Percentiles rank a stretch among this genome's conserved stretches.
Conservation (phyloP, 2,888 invertebrate species). For the Cactoblastis cactorum region DNA sequence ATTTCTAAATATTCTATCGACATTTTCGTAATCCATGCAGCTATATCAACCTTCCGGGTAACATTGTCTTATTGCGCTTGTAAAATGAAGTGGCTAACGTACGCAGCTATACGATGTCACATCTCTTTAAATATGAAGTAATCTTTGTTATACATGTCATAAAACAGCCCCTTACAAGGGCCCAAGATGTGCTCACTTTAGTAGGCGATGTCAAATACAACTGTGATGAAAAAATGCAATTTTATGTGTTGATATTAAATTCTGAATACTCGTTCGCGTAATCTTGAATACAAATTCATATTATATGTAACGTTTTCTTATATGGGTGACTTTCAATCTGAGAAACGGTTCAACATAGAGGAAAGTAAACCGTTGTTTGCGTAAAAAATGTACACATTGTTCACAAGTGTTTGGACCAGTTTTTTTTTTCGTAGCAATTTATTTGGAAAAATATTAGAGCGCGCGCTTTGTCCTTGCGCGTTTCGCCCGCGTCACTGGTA, state of each 20-base stretch:
- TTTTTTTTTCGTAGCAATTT: background rate
- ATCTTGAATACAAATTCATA: background rate
- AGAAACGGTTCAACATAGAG: background rate
- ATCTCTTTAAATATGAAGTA: constrained; percentile 15
- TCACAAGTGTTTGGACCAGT: background rate
- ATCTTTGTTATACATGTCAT: constrained; percentile 14
- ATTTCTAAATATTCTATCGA: no score
- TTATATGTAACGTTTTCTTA: background rate
- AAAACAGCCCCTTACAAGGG: constrained; percentile 11
- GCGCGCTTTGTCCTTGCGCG: constrained; percentile 43
- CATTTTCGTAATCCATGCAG: no score
- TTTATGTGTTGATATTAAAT: constrained; percentile 13
- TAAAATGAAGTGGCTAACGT: constrained; percentile 11
- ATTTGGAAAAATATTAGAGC: constrained; percentile 31
- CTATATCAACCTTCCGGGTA: constrained; percentile 3
- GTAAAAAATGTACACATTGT: background rate
- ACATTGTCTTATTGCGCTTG: constrained; percentile 7
- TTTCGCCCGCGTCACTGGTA: constrained; percentile 66
- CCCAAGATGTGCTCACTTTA: constrained; percentile 12
- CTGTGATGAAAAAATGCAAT: constrained; percentile 13
- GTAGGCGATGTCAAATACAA: constrained; percentile 8
- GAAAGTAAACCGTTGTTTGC: background rate
- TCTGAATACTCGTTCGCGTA: constrained; percentile 4
- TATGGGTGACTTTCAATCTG: background rate
- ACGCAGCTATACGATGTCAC: constrained; percentile 7